Conservation (phyloP, 2,113 vertebrate genomes). For the Pomatorhinus ruficollis region DNA sequence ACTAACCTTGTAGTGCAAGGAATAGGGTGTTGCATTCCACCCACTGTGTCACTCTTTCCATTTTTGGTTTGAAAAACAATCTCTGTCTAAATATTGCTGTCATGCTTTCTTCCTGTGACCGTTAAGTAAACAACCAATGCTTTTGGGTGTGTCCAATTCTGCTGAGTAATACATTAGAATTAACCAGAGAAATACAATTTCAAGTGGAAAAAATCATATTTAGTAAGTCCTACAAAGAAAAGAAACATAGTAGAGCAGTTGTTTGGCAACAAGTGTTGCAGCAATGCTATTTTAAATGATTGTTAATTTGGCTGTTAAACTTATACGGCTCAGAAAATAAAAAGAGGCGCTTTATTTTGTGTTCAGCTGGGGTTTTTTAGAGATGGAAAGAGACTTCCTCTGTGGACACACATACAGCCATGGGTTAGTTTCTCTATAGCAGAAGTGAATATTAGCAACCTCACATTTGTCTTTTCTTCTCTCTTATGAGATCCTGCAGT, state of each 20-base stretch:
- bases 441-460: not conserved
- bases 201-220: not conserved
- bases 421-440: not conserved
- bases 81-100: not conserved
- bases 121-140: not conserved
- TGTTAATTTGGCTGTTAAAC: not conserved
- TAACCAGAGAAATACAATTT: not conserved
- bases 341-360: not conserved
- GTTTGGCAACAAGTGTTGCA: not conserved
- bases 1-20: not conserved
- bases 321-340: not conserved
- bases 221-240: not conserved
- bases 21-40: not conserved
- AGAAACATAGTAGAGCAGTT: not conserved
- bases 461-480: not conserved
- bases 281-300: not conserved
- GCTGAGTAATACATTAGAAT: not conserved
- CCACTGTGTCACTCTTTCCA: not conserved
- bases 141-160: not conserved
- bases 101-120: not conserved
- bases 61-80: not conserved
- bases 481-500: not conserved
- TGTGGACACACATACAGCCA: not conserved
- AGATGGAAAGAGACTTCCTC: not conserved
- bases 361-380: not conserved